Evolutionary conservation across 2,113 vertebrate species (phyloP).

Genomic region (Neomonachus schauinslandi): DNA sequence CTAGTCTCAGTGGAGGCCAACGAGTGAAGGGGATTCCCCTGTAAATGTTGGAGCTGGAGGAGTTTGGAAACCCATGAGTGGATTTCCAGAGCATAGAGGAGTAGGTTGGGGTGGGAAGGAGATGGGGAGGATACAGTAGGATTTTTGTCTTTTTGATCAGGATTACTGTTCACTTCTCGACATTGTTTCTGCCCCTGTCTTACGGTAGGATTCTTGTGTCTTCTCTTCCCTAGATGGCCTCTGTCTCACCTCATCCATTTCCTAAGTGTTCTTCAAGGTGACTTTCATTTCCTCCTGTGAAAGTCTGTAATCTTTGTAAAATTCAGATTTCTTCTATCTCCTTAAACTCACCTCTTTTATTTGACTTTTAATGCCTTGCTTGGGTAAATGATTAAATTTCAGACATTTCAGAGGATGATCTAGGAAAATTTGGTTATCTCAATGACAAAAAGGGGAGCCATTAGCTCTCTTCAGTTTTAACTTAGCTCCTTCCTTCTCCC

Average conservation of each 20-base stretch:
- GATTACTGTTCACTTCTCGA: not conserved
- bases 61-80: not conserved
- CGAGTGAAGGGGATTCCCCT: not conserved
- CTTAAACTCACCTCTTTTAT: not conserved
- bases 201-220: not conserved
- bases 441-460: not conserved
- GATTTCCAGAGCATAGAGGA: not conserved
- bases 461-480: not conserved
- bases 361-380: not conserved
- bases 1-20: no score
- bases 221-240: not conserved
- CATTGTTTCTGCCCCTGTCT: not conserved
- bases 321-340: not conserved
- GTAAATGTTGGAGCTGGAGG: not conserved
- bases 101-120: not conserved
- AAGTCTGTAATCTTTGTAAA: not conserved
- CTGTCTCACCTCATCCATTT: not conserved
- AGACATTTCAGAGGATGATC: not conserved
- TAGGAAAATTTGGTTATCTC: not conserved
- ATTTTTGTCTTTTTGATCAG: not conserved
- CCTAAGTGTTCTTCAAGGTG: not conserved
- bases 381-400: not conserved
- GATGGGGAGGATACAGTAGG: not conserved
- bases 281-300: not conserved
- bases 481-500: accelerated